Conservation (phyloP, 1,140 invertebrate genomes). For the Calephelis nemesis region DNA sequence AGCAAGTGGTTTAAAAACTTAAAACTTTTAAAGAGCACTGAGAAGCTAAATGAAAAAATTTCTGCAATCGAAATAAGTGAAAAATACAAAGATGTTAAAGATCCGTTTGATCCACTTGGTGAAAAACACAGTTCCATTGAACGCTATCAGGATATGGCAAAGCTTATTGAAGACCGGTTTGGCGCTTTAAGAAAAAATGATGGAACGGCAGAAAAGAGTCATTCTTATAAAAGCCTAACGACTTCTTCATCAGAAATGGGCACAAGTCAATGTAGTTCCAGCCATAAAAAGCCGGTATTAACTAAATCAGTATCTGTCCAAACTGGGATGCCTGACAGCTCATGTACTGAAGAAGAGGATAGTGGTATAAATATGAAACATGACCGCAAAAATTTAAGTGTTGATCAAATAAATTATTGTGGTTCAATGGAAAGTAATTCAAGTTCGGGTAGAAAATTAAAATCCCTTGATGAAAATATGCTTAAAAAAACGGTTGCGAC, state of each 20-base stretch:
- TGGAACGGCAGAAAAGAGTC: conserved; percentile 72
- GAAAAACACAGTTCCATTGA: conserved; percentile 80
- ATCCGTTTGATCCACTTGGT: conserved; percentile 73
- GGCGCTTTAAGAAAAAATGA: conserved; percentile 73
- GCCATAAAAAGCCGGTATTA: conserved; percentile 72
- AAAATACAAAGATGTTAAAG: conserved; percentile 68
- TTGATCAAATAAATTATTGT: conserved; percentile 77
- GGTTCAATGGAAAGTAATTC: conserved; percentile 76
- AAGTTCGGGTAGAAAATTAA: conserved; percentile 72
- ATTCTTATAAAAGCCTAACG: conserved; percentile 75
- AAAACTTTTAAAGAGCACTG: conserved; percentile 70
- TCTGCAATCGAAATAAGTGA: conserved; percentile 67
- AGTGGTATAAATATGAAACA: conserved; percentile 73
- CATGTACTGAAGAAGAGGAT: conserved; percentile 69
- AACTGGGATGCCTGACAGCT: conserved; percentile 73
- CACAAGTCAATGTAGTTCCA: conserved; percentile 68
- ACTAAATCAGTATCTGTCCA: conserved; percentile 78
- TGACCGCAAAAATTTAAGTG: conserved; percentile 72
- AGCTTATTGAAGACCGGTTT: conserved; percentile 80
- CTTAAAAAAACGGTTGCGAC: conserved; percentile 68
- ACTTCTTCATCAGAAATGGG: conserved; percentile 78
- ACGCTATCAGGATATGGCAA: conserved; percentile 82
- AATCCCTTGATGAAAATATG: conserved; percentile 74
- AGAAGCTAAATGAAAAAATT: conserved; percentile 69
- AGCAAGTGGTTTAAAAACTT: conserved; percentile 82